Conservation (phyloP, 2,888 invertebrate genomes). For the Eupeodes latifasciatus region DNA sequence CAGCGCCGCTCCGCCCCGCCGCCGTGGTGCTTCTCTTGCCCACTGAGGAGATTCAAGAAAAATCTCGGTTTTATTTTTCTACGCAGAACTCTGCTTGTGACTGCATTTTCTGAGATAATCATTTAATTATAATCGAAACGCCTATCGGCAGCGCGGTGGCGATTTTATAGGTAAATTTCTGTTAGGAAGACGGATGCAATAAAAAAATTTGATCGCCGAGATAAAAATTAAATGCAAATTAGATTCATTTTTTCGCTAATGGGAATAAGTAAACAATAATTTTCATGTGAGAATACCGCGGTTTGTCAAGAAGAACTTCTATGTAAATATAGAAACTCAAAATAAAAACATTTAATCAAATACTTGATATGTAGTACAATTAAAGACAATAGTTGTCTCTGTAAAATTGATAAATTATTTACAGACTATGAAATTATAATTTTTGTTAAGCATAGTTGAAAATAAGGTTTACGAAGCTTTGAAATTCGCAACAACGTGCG, state of each 20-base stretch:
- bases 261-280: background rate
- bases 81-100: background rate
- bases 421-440: too few relatives aligned
- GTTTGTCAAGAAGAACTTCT: background rate
- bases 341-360: too few relatives aligned
- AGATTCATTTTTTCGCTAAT: constrained; percentile 11
- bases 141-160: constrained; percentile 44
- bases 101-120: constrained; percentile 47
- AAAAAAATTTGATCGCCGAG: constrained; percentile 38
- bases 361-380: too few relatives aligned
- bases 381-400: too few relatives aligned
- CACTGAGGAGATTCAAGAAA: constrained; percentile 14
- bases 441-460: too few relatives aligned
- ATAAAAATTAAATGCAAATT: constrained; percentile 67
- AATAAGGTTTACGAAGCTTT: too few relatives aligned
- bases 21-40: background rate
- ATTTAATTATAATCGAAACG: constrained; percentile 71
- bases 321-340: too few relatives aligned
- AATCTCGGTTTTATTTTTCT: background rate
- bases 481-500: too few relatives aligned
- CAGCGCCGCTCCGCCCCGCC: too few relatives aligned
- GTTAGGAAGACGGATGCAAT: constrained; percentile 63
- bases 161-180: constrained; percentile 69
- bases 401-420: too few relatives aligned
- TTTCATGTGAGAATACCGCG: background rate